Evolutionary conservation across 2,113 vertebrate species (phyloP), one percentile per base, ranked within the genome.

Genomic region (Laticauda laticaudata): DNA sequence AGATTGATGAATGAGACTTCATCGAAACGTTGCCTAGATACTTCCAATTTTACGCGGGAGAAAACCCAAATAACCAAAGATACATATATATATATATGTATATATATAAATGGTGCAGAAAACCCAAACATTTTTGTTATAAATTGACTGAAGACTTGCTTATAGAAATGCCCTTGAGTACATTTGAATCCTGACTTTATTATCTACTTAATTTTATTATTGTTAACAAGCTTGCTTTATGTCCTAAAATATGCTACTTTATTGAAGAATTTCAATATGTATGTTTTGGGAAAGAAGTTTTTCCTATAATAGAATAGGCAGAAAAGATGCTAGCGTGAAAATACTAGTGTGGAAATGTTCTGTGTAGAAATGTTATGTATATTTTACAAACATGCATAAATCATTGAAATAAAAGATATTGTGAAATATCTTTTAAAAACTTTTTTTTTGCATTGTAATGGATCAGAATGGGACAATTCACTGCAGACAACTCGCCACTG

Each of bases 101-200:
- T n/a, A n/a, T 92, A 26, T 89, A 93, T 23, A 34, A 69, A 21
- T 92, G 64, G 64, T 45, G 91, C 51, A 91, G 5, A 91, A 92
- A 90, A 91, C 24, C 10, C 92, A 18, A 93, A 90, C 21, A n/a
- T 69, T 96, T 93, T 45, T 95, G 51, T 92, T 96, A 53, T 95
- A 85, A 94, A 51, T 87, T 95, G 55, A 0, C 26, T 96, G n/a
- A 20, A 94, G n/a, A n/a, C 91, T 95, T 56, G 93, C 92, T n/a
- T 43, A 51, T 15, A 94, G 45, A 23, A 97, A 95, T 96, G 4
- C 5, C 20, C 92, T 20, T 0, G 34, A 29, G 12, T 94, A 3
- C 54, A 29, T 96, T 94, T 97, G 97, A 21, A 92, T 92, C 96
- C 91, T 92, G 59, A n/a, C 1, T 95, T 39, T 95, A 93, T 97